Evolutionary conservation across 2,797 vertebrate species (phyloP).

Genomic region (Galaxias olidus): DNA sequence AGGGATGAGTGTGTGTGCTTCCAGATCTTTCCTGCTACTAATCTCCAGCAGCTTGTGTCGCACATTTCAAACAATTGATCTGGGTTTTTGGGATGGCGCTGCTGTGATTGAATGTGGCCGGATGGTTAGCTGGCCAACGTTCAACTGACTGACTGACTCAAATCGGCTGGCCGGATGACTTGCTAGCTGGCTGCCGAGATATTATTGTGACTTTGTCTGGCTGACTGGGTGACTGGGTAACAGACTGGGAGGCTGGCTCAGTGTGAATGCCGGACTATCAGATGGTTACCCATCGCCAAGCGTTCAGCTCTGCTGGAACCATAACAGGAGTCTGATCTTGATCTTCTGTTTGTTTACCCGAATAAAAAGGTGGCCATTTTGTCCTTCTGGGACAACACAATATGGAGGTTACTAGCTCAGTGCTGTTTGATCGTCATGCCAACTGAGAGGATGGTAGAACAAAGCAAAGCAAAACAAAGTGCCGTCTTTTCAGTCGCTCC

Average conservation of each 20-base stretch:
- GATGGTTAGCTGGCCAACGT: slow-evolving; percentile 3
- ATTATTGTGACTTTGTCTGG: slow-evolving; percentile 1
- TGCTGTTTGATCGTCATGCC: background rate
- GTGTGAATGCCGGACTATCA: slow-evolving; percentile 3
- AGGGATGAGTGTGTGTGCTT: slow-evolving; percentile 36
- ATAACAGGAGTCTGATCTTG: slow-evolving; percentile 15
- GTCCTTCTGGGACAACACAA: slow-evolving; percentile 36
- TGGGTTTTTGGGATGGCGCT: slow-evolving; percentile 15
- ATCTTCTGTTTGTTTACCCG: slow-evolving; percentile 39
- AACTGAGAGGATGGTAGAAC: background rate
- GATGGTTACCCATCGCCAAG: slow-evolving; percentile 18
- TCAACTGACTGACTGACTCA: background rate
- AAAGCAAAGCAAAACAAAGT: background rate
- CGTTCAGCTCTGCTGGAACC: slow-evolving; percentile 25
- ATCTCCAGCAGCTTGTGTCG: slow-evolving; percentile 49
- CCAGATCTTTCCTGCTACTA: slow-evolving; percentile 31
- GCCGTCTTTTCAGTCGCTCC: too few relatives aligned
- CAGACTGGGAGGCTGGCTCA: background rate
- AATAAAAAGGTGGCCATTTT: slow-evolving; percentile 31
- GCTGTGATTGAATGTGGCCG: slow-evolving; percentile 15
- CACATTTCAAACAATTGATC: slow-evolving; percentile 36
- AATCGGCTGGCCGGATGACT: background rate
- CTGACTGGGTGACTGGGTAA: background rate
- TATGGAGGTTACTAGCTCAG: slow-evolving; percentile 27
- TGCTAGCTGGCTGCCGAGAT: slow-evolving; percentile 1